Percentiles rank a stretch among this genome's conserved stretches.
These are phyloP conservation scores for Phorcus lineatus DNA, from an alignment of 2,888 invertebrate genomes.

Conservation along the genomic window DNA sequence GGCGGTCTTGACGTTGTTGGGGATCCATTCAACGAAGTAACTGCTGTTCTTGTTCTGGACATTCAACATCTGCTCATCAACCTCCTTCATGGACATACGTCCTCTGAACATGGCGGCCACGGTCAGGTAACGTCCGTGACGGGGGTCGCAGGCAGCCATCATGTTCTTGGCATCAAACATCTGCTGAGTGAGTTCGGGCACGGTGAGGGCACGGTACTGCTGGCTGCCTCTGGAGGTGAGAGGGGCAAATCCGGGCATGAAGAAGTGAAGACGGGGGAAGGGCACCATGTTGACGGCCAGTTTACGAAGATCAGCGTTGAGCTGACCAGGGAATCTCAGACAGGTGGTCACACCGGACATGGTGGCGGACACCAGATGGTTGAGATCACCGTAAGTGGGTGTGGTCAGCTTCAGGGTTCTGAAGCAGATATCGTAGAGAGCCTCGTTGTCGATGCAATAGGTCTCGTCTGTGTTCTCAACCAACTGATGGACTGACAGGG, in stretches of 20 bases:
- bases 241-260: slow-evolving; percentile 60
- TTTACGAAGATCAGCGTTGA: background rate
- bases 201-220: slow-evolving; percentile 7
- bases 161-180: slow-evolving; percentile 12
- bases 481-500: too few relatives aligned
- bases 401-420: too few relatives aligned
- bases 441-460: too few relatives aligned
- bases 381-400: too few relatives aligned
- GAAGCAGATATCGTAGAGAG: too few relatives aligned
- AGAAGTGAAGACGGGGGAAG: slow-evolving; percentile 3
- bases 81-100: slow-evolving; percentile 71
- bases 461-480: too few relatives aligned
- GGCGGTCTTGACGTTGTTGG: slow-evolving; percentile 2
- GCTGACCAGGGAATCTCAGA: background rate
- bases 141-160: slow-evolving; percentile 10
- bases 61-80: slow-evolving; percentile 83
- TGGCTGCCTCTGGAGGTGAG: slow-evolving; percentile 5
- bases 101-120: slow-evolving; percentile 71
- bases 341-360: too few relatives aligned
- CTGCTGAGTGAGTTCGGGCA: background rate
- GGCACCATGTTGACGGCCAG: slow-evolving; percentile 3
- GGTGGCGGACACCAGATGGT: too few relatives aligned
- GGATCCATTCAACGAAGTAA: slow-evolving; percentile 31
- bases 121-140: background rate
- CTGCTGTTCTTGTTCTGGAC: slow-evolving; percentile 77